Evolutionary conservation across 2,888 invertebrate genomes (phyloP).

Genomic region (Pogonocherus hispidulus): DNA sequence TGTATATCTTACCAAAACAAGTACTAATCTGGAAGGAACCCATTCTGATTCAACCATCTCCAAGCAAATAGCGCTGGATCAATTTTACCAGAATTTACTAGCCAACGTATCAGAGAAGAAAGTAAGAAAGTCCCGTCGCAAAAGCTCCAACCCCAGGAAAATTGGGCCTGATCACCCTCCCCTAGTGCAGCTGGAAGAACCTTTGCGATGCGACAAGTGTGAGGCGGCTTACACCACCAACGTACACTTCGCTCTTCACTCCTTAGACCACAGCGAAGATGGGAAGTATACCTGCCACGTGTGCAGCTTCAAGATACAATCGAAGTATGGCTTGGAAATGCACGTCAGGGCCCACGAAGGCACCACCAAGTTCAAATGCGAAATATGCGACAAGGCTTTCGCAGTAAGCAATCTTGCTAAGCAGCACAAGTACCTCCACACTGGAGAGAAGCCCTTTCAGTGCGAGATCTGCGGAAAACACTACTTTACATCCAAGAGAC

Average conservation of each 20-base stretch:
- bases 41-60: background rate
- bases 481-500: slow-evolving; percentile 59
- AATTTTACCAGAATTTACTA: no score
- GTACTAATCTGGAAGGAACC: background rate
- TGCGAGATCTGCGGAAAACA: slow-evolving; percentile 66
- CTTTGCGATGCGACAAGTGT: slow-evolving; percentile 68
- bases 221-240: slow-evolving; percentile 67
- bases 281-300: slow-evolving; percentile 32
- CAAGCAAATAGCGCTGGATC: no score
- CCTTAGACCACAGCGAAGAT: slow-evolving; percentile 22
- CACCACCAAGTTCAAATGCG: slow-evolving; percentile 43
- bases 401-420: slow-evolving; percentile 70
- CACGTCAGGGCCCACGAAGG: slow-evolving; percentile 32
- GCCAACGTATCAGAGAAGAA: slow-evolving; percentile 3
- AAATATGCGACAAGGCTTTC: slow-evolving; percentile 56
- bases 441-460: slow-evolving; percentile 67
- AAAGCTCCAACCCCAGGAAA: slow-evolving; percentile 33
- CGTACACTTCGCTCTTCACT: slow-evolving; percentile 31
- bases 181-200: background rate
- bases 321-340: slow-evolving; percentile 27
- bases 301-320: slow-evolving; percentile 24
- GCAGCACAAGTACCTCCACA: slow-evolving; percentile 68
- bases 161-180: background rate
- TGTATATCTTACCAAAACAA: background rate
- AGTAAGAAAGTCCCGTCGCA: slow-evolving; percentile 33